phyloP scores from a whole-genome alignment of 2,888 invertebrate species.

The Mythimna vitellina region DNA sequence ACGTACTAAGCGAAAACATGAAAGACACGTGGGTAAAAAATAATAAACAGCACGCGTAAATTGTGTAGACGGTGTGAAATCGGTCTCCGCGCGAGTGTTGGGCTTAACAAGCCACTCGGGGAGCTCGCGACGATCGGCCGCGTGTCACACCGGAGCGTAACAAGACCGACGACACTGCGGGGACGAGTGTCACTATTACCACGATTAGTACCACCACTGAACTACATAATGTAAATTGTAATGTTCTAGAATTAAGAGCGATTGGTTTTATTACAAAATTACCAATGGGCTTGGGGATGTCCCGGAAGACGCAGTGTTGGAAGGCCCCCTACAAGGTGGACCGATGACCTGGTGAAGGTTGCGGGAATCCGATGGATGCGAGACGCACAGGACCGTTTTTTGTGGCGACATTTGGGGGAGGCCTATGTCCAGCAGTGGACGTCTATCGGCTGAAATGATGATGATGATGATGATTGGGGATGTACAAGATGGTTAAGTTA shows the following conservation, averaged over 20 bases:
- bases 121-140: constrained; percentile 55
- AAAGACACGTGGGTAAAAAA: constrained; percentile 17
- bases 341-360: too few relatives aligned
- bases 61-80: constrained; percentile 54
- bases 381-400: too few relatives aligned
- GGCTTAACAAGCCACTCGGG: constrained; percentile 68
- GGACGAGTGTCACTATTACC: constrained; percentile 21
- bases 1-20: neutral
- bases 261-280: neutral
- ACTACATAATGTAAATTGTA: constrained; percentile 30
- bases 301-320: too few relatives aligned
- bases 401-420: too few relatives aligned
- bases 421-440: too few relatives aligned
- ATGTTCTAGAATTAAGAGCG: constrained; percentile 1
- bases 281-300: too few relatives aligned
- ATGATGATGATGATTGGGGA: too few relatives aligned
- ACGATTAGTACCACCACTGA: constrained; percentile 13
- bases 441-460: too few relatives aligned
- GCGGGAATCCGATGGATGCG: too few relatives aligned
- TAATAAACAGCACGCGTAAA: constrained; percentile 14
- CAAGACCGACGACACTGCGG: constrained; percentile 20
- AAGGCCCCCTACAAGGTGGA: too few relatives aligned
- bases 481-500: neutral
- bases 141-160: constrained; percentile 38
- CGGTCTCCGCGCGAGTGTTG: constrained; percentile 62